Percentiles rank a stretch among this genome's conserved stretches.
Conservation (phyloP, 2,797 vertebrate species). For the Onychomys leucogaster region DNA sequence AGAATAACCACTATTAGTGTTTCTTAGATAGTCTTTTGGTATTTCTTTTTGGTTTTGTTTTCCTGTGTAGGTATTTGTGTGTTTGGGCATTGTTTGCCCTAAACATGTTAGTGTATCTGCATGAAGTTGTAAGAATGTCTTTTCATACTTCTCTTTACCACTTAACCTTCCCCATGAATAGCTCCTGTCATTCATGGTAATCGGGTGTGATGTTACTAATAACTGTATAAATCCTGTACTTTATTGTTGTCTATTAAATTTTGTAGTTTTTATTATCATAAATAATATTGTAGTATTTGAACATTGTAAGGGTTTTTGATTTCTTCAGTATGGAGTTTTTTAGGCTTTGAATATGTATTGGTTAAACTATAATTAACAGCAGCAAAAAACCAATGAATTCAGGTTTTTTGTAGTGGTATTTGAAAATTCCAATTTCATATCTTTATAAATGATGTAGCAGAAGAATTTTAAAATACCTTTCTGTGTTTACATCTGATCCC, state of each 20-base stretch:
- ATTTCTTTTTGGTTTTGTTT: conserved; percentile 34
- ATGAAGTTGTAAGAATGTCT: conserved; percentile 60
- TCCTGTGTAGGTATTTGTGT: conserved; percentile 55
- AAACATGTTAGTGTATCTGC: conserved; percentile 58
- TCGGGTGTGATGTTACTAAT: conserved; percentile 32
- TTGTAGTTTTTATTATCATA: conserved; percentile 26
- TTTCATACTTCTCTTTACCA: conserved; percentile 55
- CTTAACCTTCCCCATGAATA: not conserved
- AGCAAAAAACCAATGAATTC: not conserved
- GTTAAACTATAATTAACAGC: conserved; percentile 23
- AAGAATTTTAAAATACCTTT: conserved; percentile 47
- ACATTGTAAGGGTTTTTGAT: conserved; percentile 23
- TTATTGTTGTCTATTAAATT: conserved; percentile 54
- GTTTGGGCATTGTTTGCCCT: conserved; percentile 49
- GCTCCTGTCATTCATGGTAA: conserved; percentile 53
- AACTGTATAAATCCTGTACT: conserved; percentile 36
- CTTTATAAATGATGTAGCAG: conserved; percentile 42
- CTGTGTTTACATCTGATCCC: not conserved
- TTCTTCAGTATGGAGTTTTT: conserved; percentile 31
- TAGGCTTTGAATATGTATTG: not conserved
- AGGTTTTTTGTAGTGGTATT: not conserved
- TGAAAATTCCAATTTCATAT: conserved; percentile 20
- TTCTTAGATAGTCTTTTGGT: conserved; percentile 33
- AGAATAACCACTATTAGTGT: not conserved
- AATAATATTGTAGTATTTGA: conserved; percentile 49